Percentiles rank a stretch among this genome's conserved stretches.
These are phyloP conservation scores for Tryphoninae sp. DNA, from an alignment of 2,888 invertebrate species.

Conservation along the genomic window DNA sequence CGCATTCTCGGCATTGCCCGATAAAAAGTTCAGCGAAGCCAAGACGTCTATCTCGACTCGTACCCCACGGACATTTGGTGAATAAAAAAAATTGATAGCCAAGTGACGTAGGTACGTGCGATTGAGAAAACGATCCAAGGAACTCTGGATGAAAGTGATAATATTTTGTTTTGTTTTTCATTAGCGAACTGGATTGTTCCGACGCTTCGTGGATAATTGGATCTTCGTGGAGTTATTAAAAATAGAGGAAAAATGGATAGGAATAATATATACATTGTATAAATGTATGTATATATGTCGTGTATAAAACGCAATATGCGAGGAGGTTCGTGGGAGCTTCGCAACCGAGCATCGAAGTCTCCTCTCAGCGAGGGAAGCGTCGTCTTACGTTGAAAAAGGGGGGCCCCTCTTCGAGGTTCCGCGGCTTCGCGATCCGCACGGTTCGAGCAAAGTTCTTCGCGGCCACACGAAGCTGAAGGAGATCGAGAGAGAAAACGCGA, in stretches of 20 bases:
- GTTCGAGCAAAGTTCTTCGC: conserved; percentile 42
- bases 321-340: conserved; percentile 51
- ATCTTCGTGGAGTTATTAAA: conserved; percentile 5
- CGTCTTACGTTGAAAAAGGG: conserved; percentile 13
- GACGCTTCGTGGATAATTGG: not conserved
- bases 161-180: not conserved
- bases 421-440: not conserved
- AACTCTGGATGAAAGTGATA: conserved; percentile 7
- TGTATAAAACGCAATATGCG: not conserved
- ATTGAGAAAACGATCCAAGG: not conserved
- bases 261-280: not conserved
- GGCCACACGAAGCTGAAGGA: conserved; percentile 25
- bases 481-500: conserved; percentile 55
- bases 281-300: not conserved
- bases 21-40: conserved; percentile 34
- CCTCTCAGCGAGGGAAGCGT: conserved; percentile 27
- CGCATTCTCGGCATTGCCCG: conserved; percentile 47
- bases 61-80: conserved; percentile 34
- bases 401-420: conserved; percentile 31
- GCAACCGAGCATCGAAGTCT: conserved; percentile 66
- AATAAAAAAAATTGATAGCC: not conserved
- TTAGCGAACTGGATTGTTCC: not conserved
- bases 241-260: conserved; percentile 31
- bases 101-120: not conserved
- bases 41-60: conserved; percentile 16